These are phyloP conservation scores for rabbit (Oryctolagus cuniculus) DNA, from an alignment of 2,113 vertebrate species.

Conservation along the genomic window mOryCun1.1 NC_091432.1:233260001-233260500, in stretches of 20 bases:
- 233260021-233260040: conserved; percentile 57
- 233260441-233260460: not conserved
- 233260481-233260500: not conserved
- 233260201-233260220: not conserved
- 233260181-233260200: not conserved
- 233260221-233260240: not conserved
- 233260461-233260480: not conserved
- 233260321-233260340: not conserved
- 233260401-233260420: not conserved
- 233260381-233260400: not conserved
- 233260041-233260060: conserved; percentile 64
- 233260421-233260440: conserved; percentile 32
- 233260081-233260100: not conserved
- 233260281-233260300: not conserved
- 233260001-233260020: not conserved
- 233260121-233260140: not conserved
- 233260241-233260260: not conserved
- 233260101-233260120: conserved; percentile 43
- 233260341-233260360: not conserved
- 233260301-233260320: not conserved
- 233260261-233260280: not conserved
- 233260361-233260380: not conserved
- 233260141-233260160: not conserved
- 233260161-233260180: not conserved
- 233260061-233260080: conserved; percentile 61